Base-by-base conservation (phyloP, 2,797 vertebrate genomes). In the Astyanax mexicanus region DNA sequence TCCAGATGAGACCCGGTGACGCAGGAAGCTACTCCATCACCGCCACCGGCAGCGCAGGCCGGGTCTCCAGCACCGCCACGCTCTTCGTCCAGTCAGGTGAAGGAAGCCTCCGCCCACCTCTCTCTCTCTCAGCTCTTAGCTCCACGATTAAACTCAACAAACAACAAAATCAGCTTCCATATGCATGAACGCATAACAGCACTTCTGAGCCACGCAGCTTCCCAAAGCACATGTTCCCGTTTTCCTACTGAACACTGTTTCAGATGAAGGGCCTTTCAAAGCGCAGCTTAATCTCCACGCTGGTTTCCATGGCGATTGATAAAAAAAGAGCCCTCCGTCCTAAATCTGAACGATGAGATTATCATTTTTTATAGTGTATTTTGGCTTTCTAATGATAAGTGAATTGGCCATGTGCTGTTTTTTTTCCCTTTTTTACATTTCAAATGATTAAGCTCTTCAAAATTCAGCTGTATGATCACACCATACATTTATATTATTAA, bases 61-160 rank as follows among this genome's bases (percentile, higher is more conserved):
- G 90, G 55, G 92, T 89, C 13, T 92, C 92, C 88, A 95, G 94
- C 85, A 90, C 87, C 0, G 95, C 94, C 54, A 83, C 83, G 1
- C 88, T 97, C 82, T 90, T 84, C 2, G 86, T 96, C 84, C 93
- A 92, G 71, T 93, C 95, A 85, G 96, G 97, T 97, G 91, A 92
- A 70, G 1, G 13, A 9, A 42, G 7, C 17, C 92, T 79, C 23
- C 9, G 19, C 6, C n/a, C 4, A 10, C 23, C 42, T 13, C 49
- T 9, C 6, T 1, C 32, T 11, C 11, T 38, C 29, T 27, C 8
- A 44, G 35, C n/a, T n/a, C n/a, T 13, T 8, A n/a, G 12, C 1
- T 6, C 23, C 23, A 13, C 23, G 13, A 10, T 66, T 47, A 45
- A 19, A 65, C 12, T 27, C 5, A 13, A n/a, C n/a, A n/a, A n/a